phyloP scores from a whole-genome alignment of 2,797 vertebrate genomes.

The Chaenodraco wilsoni region DNA sequence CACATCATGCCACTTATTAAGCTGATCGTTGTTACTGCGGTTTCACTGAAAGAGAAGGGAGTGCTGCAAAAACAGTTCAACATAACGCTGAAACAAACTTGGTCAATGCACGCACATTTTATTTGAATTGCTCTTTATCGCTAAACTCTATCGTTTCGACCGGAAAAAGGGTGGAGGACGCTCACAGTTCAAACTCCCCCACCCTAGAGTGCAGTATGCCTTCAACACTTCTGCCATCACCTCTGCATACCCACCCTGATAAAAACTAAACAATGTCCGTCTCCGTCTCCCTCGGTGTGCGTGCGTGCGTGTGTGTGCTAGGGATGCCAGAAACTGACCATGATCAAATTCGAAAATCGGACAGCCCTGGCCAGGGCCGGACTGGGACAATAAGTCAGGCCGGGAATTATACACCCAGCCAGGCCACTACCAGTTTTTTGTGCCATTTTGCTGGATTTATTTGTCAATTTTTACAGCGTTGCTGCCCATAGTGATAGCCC shows the following conservation, averaged over 20 bases:
- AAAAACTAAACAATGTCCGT: constrained; percentile 47
- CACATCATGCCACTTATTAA: not conserved
- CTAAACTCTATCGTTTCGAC: constrained; percentile 33
- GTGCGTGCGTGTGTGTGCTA: no score
- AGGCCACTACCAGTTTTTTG: no score
- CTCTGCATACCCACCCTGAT: constrained; percentile 36
- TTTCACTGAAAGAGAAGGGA: constrained; percentile 7
- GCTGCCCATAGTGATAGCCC: no score
- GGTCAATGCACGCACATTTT: not conserved
- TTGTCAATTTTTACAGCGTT: no score
- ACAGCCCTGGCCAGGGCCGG: no score
- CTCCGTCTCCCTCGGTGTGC: not conserved
- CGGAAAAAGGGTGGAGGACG: constrained; percentile 17
- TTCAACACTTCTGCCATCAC: constrained; percentile 47
- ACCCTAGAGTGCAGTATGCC: constrained; percentile 1
- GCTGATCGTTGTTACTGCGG: not conserved
- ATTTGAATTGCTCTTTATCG: constrained; percentile 18
- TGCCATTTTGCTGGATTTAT: no score
- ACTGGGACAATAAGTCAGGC: no score
- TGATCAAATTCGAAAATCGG: no score
- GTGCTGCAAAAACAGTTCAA: constrained; percentile 10
- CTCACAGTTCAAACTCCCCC: constrained; percentile 7
- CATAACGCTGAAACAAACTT: constrained; percentile 3
- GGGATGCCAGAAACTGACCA: no score
- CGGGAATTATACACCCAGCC: no score